A percentile compares a stretch with the other conserved stretches of the same genome.
Evolutionary conservation across 2,113 vertebrate genomes (phyloP).

Genomic region (Atrichornis clamosus): DNA sequence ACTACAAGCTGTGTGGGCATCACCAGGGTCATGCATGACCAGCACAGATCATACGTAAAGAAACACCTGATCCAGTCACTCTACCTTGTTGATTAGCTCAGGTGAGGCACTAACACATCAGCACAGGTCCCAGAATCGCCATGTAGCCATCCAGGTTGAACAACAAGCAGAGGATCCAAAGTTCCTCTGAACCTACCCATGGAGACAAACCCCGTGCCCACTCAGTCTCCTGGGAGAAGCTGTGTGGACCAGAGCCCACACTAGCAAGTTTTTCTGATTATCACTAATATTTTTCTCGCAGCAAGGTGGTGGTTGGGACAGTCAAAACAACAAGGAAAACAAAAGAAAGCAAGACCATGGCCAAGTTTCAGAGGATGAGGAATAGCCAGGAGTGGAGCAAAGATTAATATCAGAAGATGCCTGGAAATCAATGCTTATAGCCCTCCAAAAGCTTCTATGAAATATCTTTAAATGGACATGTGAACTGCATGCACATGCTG

Average conservation of each 20-base stretch:
- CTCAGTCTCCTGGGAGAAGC: not conserved
- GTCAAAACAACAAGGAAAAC: not conserved
- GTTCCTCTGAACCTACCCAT: not conserved
- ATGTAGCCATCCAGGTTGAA: not conserved
- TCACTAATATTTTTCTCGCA: not conserved
- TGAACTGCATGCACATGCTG: not conserved
- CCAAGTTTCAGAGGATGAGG: not conserved
- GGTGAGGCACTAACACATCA: not conserved
- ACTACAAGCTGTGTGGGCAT: not conserved
- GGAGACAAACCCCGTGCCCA: not conserved
- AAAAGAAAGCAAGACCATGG: not conserved
- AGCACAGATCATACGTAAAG: not conserved
- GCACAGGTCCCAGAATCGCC: not conserved
- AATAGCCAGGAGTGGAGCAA: not conserved
- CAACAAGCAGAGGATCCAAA: not conserved
- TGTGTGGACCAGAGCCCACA: not conserved
- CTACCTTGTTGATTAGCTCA: not conserved
- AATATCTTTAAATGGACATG: not conserved
- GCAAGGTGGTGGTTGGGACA: not conserved
- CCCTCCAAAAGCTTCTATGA: not conserved
- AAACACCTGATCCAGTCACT: not conserved
- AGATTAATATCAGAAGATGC: not conserved
- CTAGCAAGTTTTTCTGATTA: not conserved
- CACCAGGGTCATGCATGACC: not conserved
- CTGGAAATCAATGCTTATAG: not conserved